A percentile compares a stretch with the other conserved stretches of the same genome.
These are phyloP conservation scores for Coenonympha glycerion DNA, from an alignment of 2,888 invertebrate genomes.

Conservation along the genomic window DNA sequence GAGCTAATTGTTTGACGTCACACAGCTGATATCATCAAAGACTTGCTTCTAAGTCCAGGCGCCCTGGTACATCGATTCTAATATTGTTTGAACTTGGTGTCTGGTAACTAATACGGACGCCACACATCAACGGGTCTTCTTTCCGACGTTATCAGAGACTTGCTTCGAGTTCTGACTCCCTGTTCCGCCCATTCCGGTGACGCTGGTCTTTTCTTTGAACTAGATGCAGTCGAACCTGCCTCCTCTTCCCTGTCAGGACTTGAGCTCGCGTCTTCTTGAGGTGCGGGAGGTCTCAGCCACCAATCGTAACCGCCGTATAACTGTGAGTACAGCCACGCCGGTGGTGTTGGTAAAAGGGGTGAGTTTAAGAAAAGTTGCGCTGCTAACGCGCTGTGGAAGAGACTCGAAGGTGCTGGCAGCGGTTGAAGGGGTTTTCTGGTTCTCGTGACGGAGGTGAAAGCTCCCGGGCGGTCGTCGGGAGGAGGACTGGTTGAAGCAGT, in stretches of 20 bases:
- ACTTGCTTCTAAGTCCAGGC: too few relatives aligned
- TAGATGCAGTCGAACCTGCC: slow-evolving; percentile 49
- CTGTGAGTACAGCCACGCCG: slow-evolving; percentile 86
- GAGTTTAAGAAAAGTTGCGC: slow-evolving; percentile 85
- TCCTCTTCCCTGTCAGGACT: slow-evolving; percentile 68
- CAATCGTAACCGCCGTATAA: slow-evolving; percentile 83
- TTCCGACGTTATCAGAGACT: slow-evolving; percentile 61
- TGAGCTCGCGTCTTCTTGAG: slow-evolving; percentile 62
- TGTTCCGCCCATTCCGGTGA: slow-evolving; percentile 72
- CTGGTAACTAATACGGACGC: slow-evolving; percentile 86
- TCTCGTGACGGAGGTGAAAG: slow-evolving; percentile 72
- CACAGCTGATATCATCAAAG: too few relatives aligned
- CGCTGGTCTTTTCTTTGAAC: slow-evolving; percentile 69
- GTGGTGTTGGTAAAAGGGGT: slow-evolving; percentile 83
- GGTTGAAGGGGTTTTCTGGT: slow-evolving; percentile 65
- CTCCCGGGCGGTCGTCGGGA: slow-evolving; percentile 71
- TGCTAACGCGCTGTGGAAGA: slow-evolving; percentile 73
- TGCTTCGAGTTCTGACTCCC: slow-evolving; percentile 63
- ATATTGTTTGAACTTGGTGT: too few relatives aligned
- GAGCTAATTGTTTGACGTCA: slow-evolving; percentile 13
- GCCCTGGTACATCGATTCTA: too few relatives aligned
- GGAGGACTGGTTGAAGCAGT: slow-evolving; percentile 76
- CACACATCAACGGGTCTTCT: slow-evolving; percentile 82
- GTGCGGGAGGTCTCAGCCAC: slow-evolving; percentile 76
- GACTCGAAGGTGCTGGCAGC: slow-evolving; percentile 63